Evolutionary conservation across 2,797 vertebrate species (phyloP).

Genomic region (Muscicapa comitata): DNA sequence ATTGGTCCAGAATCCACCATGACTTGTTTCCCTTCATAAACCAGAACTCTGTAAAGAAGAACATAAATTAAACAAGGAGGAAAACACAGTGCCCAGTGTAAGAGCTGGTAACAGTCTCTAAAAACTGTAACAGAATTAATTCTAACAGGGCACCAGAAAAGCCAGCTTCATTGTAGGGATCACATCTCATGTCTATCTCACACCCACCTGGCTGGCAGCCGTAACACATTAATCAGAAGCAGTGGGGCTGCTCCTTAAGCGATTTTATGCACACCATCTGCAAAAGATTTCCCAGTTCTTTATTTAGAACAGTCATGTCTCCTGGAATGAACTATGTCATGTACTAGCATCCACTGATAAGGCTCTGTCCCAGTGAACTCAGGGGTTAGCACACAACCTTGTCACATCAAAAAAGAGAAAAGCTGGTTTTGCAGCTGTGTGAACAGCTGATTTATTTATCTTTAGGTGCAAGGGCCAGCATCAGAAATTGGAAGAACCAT

Average conservation of each 20-base stretch:
- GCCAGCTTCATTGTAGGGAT: neutral
- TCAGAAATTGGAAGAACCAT: neutral
- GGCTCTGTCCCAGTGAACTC: neutral
- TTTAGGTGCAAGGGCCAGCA: neutral
- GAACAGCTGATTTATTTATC: neutral
- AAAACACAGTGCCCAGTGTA: neutral
- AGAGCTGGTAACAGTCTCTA: neutral
- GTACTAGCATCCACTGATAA: conserved; percentile 13
- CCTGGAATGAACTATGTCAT: conserved; percentile 34
- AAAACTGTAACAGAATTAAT: neutral
- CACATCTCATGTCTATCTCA: neutral
- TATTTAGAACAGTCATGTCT: conserved; percentile 32
- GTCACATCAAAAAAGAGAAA: neutral
- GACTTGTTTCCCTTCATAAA: conserved; percentile 97
- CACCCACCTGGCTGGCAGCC: neutral
- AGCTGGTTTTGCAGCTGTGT: neutral
- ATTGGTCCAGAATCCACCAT: conserved; percentile 96
- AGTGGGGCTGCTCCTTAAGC: neutral
- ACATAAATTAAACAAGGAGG: neutral
- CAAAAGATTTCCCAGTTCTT: conserved; percentile 36
- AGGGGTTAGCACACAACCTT: neutral
- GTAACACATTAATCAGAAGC: conserved; percentile 24
- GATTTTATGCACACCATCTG: conserved; percentile 39
- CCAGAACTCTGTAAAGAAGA: conserved; percentile 83
- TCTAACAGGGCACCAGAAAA: neutral